Evolutionary conservation across 2,113 vertebrate genomes (phyloP), one percentile per base, ranked within the genome.

Genomic region (Anarhynchus alexandrinus): DNA sequence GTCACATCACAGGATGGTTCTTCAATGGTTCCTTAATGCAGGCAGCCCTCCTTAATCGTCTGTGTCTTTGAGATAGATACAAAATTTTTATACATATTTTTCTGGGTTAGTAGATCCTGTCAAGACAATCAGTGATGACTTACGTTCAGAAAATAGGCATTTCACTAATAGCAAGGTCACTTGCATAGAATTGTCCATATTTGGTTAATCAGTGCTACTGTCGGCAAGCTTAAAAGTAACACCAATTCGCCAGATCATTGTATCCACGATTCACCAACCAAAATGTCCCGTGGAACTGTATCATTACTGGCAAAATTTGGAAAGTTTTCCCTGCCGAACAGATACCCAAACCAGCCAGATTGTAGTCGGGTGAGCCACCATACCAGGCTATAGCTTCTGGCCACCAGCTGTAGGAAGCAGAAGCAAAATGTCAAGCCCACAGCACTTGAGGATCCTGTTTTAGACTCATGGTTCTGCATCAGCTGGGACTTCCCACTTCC

Each of bases 401-500:
- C 10, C 73, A 49, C 20, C 18, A 4, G 0, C 65, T 69, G 19
- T 11, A n/a, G 38, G 76, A 72, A 67, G 11, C 20, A 79, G 52
- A 76, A 92, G 12, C 7, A 74, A 94, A 81, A 74, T 25, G 13
- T 77, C 34, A 80, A 49, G 10, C 3, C 36, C 3, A 0, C 18
- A 70, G 84, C 42, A 43, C n/a, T 30, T 5, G 4, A 81, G 17
- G 29, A 52, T 78, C 26, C 38, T 77, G 30, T 7, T 86, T 64
- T 22, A 59, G 26, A 15, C 9, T 62, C 2, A 0, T 58, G 47
- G 49, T 49, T 91, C 64, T 73, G 26, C 30, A 54, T 42, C 49
- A 93, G 0, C 19, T 74, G 64, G 26, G 59, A 58, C 40, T 74
- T 9, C 57, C 11, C 0, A 0, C 38, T 72, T n/a, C 82, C 38